Base-by-base conservation (phyloP, 2,797 vertebrate genomes). In the Sparidentex hasta region DNA sequence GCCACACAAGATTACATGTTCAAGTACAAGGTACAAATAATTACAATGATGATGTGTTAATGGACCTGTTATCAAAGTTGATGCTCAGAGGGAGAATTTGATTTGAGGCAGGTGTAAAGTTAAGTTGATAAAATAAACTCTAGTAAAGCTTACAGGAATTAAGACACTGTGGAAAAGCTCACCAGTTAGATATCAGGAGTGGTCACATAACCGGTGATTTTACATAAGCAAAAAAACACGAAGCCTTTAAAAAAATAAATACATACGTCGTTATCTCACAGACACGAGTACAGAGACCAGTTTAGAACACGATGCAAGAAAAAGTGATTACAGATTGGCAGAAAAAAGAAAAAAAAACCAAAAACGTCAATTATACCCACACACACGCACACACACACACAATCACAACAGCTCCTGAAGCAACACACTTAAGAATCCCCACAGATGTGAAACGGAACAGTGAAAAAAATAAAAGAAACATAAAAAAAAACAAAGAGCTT, bases 381-480 rank as follows among this genome's bases (percentile, higher is more conserved):
- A 51, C 23, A 54, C 25, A 27, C 33, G 46, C 7, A 41, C 14
- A 59, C 13, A 52, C 47, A 4, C 25, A 65, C 7, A 55, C 23
- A 63, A 38, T 17, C 23, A 65, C 20, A 56, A 44, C 25, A 18
- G 54, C 48, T 77, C 83, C 83, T 57, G 65, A 78, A 66, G 82
- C 81, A 80, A 77, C 59, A 72, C 71, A 81, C 80, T 84, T 82
- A 71, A 76, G 56, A 44, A 55, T 80, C 67, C 48, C 62, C 12
- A 47, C 61, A 81, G 71, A 84, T 76, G 63, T 64, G 69, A 79
- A 84, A 81, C 4, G 5, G 58, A 87, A 84, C 69, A 80, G 74
- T 72, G 56, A 38, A 61, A 73, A 80, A 46, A 80, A 71, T 71
- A 76, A 74, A 74, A 1, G 2, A 7, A 25, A 29, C 7, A 33